Evolutionary conservation across 2,113 vertebrate genomes (phyloP).

Genomic region (Athene noctua): DNA sequence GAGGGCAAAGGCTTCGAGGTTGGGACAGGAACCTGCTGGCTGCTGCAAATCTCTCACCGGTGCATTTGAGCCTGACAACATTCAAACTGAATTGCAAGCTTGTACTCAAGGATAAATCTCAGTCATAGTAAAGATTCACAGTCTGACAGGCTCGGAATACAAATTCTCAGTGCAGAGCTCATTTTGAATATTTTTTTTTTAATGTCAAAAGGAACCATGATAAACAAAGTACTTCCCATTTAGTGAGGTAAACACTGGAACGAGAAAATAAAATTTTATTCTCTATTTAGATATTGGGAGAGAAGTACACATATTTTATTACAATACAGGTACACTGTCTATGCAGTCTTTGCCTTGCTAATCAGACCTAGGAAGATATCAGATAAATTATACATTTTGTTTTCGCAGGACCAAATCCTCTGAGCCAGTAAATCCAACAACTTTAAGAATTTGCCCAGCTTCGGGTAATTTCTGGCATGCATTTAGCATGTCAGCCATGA

Average conservation of each 20-base stretch:
- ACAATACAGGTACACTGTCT: neutral
- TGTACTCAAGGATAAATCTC: conserved; percentile 67
- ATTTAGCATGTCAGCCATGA: neutral
- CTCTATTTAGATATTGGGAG: neutral
- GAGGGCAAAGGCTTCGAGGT: conserved; percentile 27
- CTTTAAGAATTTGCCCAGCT: neutral
- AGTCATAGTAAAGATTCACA: conserved; percentile 58
- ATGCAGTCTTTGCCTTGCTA: neutral
- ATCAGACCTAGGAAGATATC: neutral
- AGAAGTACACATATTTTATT: neutral
- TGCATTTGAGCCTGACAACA: conserved; percentile 65
- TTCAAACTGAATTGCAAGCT: conserved; percentile 62
- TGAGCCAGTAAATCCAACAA: neutral
- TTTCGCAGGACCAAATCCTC: neutral
- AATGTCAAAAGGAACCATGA: neutral
- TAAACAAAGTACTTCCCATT: neutral
- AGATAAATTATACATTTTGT: neutral
- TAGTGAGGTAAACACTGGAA: neutral
- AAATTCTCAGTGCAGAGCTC: conserved; percentile 30
- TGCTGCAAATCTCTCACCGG: conserved; percentile 48
- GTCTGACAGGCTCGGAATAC: conserved; percentile 54
- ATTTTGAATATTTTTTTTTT: neutral
- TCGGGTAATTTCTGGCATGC: neutral
- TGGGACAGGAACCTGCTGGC: conserved; percentile 8
- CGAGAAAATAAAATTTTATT: neutral